A percentile compares a stretch with the other conserved stretches of the same genome.
These are phyloP conservation scores for Hippoglossus hippoglossus DNA, from an alignment of 2,797 vertebrate species.

Conservation along the genomic window DNA sequence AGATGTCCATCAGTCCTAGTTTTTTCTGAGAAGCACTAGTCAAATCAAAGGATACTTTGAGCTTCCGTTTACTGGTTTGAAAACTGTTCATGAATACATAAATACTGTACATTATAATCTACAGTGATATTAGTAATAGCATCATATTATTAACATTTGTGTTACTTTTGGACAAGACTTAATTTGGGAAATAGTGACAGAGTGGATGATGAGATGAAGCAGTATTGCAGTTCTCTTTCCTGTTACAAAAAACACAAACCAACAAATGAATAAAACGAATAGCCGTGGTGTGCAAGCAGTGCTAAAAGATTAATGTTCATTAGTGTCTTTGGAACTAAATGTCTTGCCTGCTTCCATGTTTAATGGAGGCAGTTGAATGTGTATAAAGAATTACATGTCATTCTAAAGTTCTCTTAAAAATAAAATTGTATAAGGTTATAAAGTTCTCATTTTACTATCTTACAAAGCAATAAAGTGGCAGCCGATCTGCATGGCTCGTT, in stretches of 20 bases:
- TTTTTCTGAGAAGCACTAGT: not conserved
- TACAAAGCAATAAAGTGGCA: not conserved
- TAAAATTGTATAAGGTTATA: not conserved
- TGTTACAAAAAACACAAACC: not conserved
- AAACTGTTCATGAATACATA: too few species aligned
- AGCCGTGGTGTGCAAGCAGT: not conserved
- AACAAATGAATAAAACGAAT: not conserved
- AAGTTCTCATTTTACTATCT: not conserved
- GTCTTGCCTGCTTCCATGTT: not conserved
- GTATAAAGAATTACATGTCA: not conserved
- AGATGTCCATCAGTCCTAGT: slow-evolving; percentile 23
- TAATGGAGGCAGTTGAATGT: not conserved
- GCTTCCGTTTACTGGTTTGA: not conserved
- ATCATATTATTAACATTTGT: too few species aligned
- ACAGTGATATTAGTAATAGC: too few species aligned
- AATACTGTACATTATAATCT: too few species aligned
- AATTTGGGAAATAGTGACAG: too few species aligned
- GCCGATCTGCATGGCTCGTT: not conserved
- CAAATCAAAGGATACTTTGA: not conserved
- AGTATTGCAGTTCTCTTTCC: too few species aligned
- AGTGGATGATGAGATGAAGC: too few species aligned
- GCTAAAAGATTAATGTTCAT: not conserved
- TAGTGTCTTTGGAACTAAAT: not conserved
- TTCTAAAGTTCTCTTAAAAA: not conserved
- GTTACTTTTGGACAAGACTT: too few species aligned